Base-by-base conservation (phyloP, 2,113 vertebrate genomes). In the Salvelinus alpinus region DNA sequence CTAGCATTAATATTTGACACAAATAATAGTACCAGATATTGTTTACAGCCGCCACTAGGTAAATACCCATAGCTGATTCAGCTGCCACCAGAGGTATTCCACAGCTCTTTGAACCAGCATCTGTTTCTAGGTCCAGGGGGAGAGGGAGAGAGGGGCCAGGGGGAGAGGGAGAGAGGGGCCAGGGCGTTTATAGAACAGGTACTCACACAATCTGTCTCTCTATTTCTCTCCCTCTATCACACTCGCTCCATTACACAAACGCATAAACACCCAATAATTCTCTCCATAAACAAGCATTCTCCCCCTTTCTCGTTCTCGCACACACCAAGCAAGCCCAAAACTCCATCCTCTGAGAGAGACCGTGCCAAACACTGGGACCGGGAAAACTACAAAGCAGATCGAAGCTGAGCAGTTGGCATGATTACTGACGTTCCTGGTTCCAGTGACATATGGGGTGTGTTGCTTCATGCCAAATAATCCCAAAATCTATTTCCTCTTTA, bases 341-440 rank as follows among this genome's bases (percentile, higher is more conserved):
- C 51, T 5, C 51, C 16, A 18, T 54, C 51, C 62, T n/a, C 18
- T 4, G 14, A 57, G 24, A 67, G 31, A 57, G 34, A 20, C 25
- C 22, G 38, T 71, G 69, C 54, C 64, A 27, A 59, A 29, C 27
- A 25, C 48, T 69, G 47, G 34, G 59, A 18, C 51, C 4, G 12
- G 16, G 16, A 54, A 51, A 48, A 48, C n/a, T 48, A 48, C 22
- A 71, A 71, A 71, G 70, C 70, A 24, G 71, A 62, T 31, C 11
- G 16, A 60, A 60, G 29, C 54, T 5, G 54, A 22, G 22, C 34
- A n/a, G 80, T 78, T 82, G 80, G 80, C 80, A 78, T 78, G 72
- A 68, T 64, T 78, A 78, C 75, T 70, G 38, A 48, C 22, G 34
- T 70, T 68, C 34, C 66, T 70, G 44, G 31, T 54, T 51, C 24